phyloP scores from a whole-genome alignment of 2,888 invertebrate species.

The Flexamia atlantica region DNA sequence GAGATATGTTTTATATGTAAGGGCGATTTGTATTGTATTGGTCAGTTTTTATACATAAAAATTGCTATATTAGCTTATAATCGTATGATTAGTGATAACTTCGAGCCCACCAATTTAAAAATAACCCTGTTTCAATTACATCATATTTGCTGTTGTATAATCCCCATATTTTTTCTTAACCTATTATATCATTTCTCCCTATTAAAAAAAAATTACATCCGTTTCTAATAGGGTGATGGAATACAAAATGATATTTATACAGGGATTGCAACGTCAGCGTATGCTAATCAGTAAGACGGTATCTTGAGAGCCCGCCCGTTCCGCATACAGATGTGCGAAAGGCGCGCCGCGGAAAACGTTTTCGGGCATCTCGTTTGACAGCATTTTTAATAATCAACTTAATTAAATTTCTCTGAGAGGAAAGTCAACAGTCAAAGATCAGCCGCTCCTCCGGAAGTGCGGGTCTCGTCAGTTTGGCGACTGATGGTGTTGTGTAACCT shows the following conservation, averaged over 20 bases:
- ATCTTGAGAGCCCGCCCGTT: constrained; percentile 1
- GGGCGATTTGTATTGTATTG: too few species aligned
- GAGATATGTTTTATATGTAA: too few species aligned
- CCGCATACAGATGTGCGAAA: background rate
- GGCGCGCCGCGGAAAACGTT: constrained; percentile 5
- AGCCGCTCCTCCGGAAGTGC: constrained; percentile 13
- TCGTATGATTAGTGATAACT: too few species aligned
- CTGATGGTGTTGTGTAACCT: background rate
- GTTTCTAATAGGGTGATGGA: background rate
- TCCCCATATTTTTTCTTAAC: too few species aligned
- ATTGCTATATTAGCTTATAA: too few species aligned
- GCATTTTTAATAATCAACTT: constrained; percentile 44
- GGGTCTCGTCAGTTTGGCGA: background rate
- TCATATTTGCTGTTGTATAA: too few species aligned
- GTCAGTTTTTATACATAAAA: too few species aligned
- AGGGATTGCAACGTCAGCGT: background rate
- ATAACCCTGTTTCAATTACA: too few species aligned
- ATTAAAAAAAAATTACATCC: too few species aligned
- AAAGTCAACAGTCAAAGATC: constrained; percentile 56
- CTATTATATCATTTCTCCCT: too few species aligned
- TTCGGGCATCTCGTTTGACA: background rate
- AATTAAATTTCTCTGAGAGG: constrained; percentile 43
- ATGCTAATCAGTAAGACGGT: background rate
- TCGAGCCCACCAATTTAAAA: too few species aligned
- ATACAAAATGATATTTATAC: background rate